Percentiles rank a stretch among this genome's conserved stretches.
phyloP scores from a whole-genome alignment of 2,797 vertebrate genomes.

The Mus minutoides region DNA sequence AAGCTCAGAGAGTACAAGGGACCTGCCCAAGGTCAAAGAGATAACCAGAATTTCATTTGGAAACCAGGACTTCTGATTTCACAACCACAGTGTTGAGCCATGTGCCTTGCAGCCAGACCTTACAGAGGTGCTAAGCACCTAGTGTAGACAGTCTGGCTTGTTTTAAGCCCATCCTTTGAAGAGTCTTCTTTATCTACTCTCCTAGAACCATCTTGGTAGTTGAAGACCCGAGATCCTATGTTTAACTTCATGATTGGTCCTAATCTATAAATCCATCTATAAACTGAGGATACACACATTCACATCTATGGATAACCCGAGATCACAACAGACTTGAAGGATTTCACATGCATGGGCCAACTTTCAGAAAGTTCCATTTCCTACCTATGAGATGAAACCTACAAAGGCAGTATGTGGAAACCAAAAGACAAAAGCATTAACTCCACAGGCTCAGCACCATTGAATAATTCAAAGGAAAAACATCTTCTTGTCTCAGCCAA shows the following conservation, averaged over 20 bases:
- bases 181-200: constrained; percentile 35
- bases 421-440: background rate
- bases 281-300: background rate
- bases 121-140: background rate
- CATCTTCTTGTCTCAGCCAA: background rate
- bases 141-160: background rate
- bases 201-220: constrained; percentile 3
- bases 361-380: background rate
- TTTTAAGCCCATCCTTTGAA: background rate
- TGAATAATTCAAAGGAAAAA: constrained; percentile 6
- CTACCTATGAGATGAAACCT: background rate
- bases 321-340: constrained; percentile 13
- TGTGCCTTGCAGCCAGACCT: background rate
- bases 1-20: background rate
- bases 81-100: background rate
- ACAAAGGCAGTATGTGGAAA: background rate
- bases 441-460: background rate
- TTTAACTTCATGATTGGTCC: too few relatives aligned
- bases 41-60: background rate
- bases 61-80: constrained; percentile 26
- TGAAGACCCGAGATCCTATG: background rate
- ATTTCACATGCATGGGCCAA: background rate
- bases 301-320: background rate
- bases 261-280: background rate
- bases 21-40: background rate